Evolutionary conservation across 2,113 vertebrate genomes (phyloP), one percentile per base, ranked within the genome.

Genomic region (Tautogolabrus adspersus): DNA sequence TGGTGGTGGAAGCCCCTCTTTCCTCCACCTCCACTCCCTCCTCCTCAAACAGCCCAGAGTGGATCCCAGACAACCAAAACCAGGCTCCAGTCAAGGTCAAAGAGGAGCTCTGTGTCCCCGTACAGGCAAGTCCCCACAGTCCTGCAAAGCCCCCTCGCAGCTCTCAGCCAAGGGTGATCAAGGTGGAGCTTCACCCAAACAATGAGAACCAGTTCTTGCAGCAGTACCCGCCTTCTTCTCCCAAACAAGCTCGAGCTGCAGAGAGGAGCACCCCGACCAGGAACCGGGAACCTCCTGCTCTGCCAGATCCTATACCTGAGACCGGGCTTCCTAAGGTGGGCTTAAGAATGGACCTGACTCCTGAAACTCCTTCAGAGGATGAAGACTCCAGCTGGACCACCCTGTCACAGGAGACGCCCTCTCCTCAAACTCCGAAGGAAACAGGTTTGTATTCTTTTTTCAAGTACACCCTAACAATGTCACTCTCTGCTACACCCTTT

Each of bases 381-480:
- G 98, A 99, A 87, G 98, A 99, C 83, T 99, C 98, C 37, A 99
- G 98, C 91, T 99, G 98, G 98, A 99, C 98, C 2, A 99, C 98
- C 0, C 86, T 99, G 80, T 99, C 98, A 22, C 98, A 99, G 65
- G 98, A 98, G 88, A 97, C 96, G 0, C 96, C 97, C 34, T 97
- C 97, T 0, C 94, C 93, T 0, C 95, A 95, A 81, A 97, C 96
- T 0, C 96, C 97, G 0, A 95, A 95, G 0, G 98, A 99, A 82
- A 93, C 96, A 95, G 97, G 98, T 99, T 72, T 63, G 55, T 58
- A 6, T 63, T 47, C 40, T 38, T 52, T 52, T 26, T 55, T 58
- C 63, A 66, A 37, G 79, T 10, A 3, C 40, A 42, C 40, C 40
- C 11, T 1, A 2, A 10, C 40, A 34, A 2, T 42, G 40, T 42